Conservation (phyloP, 2,888 invertebrate species). For the Galerucella calmariensis region DNA sequence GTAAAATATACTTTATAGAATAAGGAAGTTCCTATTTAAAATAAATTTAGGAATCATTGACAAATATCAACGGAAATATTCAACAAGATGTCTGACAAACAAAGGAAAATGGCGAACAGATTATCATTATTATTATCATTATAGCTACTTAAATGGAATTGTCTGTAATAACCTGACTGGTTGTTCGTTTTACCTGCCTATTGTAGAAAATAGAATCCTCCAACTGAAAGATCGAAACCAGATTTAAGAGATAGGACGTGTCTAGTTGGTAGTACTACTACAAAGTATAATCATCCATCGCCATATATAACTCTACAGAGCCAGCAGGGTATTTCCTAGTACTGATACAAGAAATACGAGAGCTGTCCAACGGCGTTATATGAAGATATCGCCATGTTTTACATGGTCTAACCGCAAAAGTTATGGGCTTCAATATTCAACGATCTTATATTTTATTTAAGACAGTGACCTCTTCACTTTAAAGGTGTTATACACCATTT, state of each 20-base stretch:
- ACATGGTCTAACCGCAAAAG: constrained; percentile 59
- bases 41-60: too few species aligned
- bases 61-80: too few species aligned
- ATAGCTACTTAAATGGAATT: background rate
- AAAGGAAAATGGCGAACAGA: background rate
- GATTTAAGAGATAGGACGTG: constrained; percentile 55
- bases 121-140: background rate
- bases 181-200: constrained; percentile 20
- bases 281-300: constrained; percentile 60
- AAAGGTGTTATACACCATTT: constrained; percentile 27
- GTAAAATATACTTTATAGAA: too few species aligned
- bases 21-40: too few species aligned
- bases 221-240: constrained; percentile 40
- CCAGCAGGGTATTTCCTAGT: constrained; percentile 65
- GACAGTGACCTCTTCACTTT: constrained; percentile 39
- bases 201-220: constrained; percentile 40
- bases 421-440: constrained; percentile 56
- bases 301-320: constrained; percentile 62
- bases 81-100: too few species aligned
- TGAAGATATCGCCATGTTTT: constrained; percentile 65
- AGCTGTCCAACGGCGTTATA: constrained; percentile 63
- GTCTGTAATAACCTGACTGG: background rate
- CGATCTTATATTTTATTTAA: constrained; percentile 49
- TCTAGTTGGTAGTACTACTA: constrained; percentile 59
- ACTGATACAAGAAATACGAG: constrained; percentile 66